These are phyloP conservation scores for Scotopteryx bipunctaria DNA, from an alignment of 2,888 invertebrate genomes.

Conservation along the genomic window DNA sequence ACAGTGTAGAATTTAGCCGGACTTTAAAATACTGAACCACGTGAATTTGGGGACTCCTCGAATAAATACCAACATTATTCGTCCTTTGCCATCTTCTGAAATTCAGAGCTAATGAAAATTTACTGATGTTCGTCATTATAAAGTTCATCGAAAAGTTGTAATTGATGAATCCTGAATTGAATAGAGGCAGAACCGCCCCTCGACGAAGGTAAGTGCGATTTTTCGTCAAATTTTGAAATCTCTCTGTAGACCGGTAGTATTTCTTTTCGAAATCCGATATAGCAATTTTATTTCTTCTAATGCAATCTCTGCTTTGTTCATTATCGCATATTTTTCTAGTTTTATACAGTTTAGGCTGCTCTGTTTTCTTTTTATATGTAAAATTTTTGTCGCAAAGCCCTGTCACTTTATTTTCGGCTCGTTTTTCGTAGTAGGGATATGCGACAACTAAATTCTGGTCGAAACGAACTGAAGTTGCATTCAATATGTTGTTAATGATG, in stretches of 20 bases:
- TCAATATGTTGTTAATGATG: slow-evolving; percentile 58
- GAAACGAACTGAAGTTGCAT: slow-evolving; percentile 63
- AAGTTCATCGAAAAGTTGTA: slow-evolving; percentile 63
- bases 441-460: slow-evolving; percentile 67
- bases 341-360: slow-evolving; percentile 2
- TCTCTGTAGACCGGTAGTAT: slow-evolving; percentile 58
- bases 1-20: slow-evolving; percentile 67
- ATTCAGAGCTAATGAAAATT: slow-evolving; percentile 46
- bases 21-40: slow-evolving; percentile 74
- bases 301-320: slow-evolving; percentile 4
- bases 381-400: slow-evolving; percentile 62
- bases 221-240: slow-evolving; percentile 60
- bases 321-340: slow-evolving; percentile 12
- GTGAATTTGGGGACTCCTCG: slow-evolving; percentile 40
- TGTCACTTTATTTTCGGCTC: slow-evolving; percentile 13
- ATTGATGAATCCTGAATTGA: slow-evolving; percentile 53
- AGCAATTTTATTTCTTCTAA: slow-evolving; percentile 1
- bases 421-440: slow-evolving; percentile 43
- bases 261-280: slow-evolving; percentile 55
- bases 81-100: slow-evolving; percentile 39
- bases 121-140: slow-evolving; percentile 58
- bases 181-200: slow-evolving; percentile 50
- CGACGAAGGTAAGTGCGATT: slow-evolving; percentile 49
- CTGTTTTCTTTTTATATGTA: slow-evolving; percentile 44
- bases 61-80: neutral